Conservation (phyloP, 2,113 vertebrate species). For the Melierax canorus region DNA sequence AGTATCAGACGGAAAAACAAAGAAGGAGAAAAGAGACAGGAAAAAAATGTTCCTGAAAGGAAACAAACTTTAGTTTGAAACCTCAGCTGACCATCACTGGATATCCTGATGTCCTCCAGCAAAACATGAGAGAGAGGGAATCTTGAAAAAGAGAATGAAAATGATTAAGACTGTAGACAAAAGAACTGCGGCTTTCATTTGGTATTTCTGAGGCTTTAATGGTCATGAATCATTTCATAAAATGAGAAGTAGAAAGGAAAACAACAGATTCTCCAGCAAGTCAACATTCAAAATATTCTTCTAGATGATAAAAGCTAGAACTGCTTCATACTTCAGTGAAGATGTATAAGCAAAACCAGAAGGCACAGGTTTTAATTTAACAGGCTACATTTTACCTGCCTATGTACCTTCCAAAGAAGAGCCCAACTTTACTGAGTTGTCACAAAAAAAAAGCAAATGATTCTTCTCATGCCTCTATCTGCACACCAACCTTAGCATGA, state of each 20-base stretch:
- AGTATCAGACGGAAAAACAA: not conserved
- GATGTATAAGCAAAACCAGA: not conserved
- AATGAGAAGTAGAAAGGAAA: slow-evolving; percentile 55
- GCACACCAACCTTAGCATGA: not conserved
- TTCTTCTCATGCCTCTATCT: not conserved
- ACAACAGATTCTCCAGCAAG: slow-evolving; percentile 51
- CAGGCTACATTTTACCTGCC: not conserved
- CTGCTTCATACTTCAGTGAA: not conserved
- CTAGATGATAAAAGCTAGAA: slow-evolving; percentile 42
- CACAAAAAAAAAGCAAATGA: not conserved
- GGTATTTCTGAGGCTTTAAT: slow-evolving; percentile 60
- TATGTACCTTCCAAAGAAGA: not conserved
- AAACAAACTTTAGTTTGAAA: slow-evolving; percentile 18
- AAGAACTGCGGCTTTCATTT: slow-evolving; percentile 51
- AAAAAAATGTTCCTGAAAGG: slow-evolving; percentile 14
- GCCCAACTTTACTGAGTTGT: not conserved
- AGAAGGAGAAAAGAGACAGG: not conserved
- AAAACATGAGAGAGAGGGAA: slow-evolving; percentile 32
- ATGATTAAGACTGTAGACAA: slow-evolving; percentile 55
- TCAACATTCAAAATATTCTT: slow-evolving; percentile 42
- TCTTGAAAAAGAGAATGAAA: slow-evolving; percentile 54
- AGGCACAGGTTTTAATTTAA: not conserved
- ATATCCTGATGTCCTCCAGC: slow-evolving; percentile 49
- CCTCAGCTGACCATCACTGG: slow-evolving; percentile 15
- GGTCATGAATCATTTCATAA: slow-evolving; percentile 61